A percentile compares a stretch with the other conserved stretches of the same genome.
These are phyloP conservation scores for Pampus argenteus DNA, from an alignment of 2,797 vertebrate species.

Conservation along the genomic window DNA sequence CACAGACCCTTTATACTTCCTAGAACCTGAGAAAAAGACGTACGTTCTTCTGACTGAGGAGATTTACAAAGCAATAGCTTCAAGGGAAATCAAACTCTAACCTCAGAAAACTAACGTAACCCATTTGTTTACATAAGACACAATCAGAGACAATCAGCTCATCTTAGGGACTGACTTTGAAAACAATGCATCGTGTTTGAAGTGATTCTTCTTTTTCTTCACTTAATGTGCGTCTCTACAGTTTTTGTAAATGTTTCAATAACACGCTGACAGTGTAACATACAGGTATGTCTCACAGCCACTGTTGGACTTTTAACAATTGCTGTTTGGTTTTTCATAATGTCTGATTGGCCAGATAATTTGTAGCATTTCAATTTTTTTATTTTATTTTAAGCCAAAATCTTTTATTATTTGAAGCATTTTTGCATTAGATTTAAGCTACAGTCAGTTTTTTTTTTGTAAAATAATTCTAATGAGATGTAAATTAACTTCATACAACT, in stretches of 20 bases:
- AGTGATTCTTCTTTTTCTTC: constrained; percentile 17
- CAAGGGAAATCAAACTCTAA: constrained; percentile 86
- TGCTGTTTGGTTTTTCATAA: constrained; percentile 13
- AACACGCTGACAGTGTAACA: constrained; percentile 10
- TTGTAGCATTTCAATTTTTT: not conserved
- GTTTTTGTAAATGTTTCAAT: constrained; percentile 11
- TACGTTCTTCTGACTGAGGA: constrained; percentile 87
- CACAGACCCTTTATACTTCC: constrained; percentile 87
- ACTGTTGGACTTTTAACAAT: constrained; percentile 34
- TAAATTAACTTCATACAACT: not conserved
- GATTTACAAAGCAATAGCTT: constrained; percentile 81
- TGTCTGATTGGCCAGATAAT: not conserved
- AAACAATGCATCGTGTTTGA: constrained; percentile 8
- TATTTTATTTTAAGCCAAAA: not conserved
- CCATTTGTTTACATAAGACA: constrained; percentile 9
- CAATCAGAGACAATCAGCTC: constrained; percentile 63
- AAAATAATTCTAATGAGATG: not conserved
- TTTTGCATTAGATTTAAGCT: not conserved
- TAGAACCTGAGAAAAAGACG: constrained; percentile 84
- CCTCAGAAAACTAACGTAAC: not conserved
- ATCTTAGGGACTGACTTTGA: constrained; percentile 77
- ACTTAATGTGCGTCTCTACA: constrained; percentile 20
- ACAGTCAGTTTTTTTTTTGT: not conserved
- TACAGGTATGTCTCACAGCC: constrained; percentile 7
- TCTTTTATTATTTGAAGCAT: not conserved